Evolutionary conservation across 2,888 invertebrate genomes (phyloP).

Genomic region (Trichopoda pennipes): DNA sequence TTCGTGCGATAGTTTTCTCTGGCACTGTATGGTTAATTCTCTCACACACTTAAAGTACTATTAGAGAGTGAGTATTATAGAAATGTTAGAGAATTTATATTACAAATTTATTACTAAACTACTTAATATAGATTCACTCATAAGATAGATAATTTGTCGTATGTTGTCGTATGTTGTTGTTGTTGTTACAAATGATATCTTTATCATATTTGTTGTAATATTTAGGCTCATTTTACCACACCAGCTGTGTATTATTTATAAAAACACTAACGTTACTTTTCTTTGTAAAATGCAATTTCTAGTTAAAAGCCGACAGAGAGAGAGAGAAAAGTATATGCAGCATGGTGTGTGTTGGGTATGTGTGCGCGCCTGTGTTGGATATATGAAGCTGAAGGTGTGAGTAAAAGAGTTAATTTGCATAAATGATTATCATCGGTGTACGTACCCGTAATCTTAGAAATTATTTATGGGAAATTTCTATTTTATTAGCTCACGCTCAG

Average conservation of each 20-base stretch:
- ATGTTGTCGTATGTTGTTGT: neutral
- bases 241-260: constrained; percentile 39
- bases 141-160: neutral
- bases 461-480: constrained; percentile 26
- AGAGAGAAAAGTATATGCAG: neutral
- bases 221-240: constrained; percentile 12
- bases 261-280: constrained; percentile 4
- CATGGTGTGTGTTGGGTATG: neutral
- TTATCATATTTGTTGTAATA: constrained; percentile 13
- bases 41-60: neutral
- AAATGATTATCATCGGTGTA: neutral
- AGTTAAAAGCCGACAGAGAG: neutral
- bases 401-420: neutral
- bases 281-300: constrained; percentile 16
- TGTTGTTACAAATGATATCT: neutral
- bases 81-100: neutral
- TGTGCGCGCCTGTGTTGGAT: no score
- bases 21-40: no score
- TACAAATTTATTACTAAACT: neutral
- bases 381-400: neutral
- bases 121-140: neutral
- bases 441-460: neutral
- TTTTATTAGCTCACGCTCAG: constrained; percentile 2
- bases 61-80: neutral
- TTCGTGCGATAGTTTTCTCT: no score